phyloP scores from a whole-genome alignment of 2,113 vertebrate genomes.

The Dicentrarchus labrax region DNA sequence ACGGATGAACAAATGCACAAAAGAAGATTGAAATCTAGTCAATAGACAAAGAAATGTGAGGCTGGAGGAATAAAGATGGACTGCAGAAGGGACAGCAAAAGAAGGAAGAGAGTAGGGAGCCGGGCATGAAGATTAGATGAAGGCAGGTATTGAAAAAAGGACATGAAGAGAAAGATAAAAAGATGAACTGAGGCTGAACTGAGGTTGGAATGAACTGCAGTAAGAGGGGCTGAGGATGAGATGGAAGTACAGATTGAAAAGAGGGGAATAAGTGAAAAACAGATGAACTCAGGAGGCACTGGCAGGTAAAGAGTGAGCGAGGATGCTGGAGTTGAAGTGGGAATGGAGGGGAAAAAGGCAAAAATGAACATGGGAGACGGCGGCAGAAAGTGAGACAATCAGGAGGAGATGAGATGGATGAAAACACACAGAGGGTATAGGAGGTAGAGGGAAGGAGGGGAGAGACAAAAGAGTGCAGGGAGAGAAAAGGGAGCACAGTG shows the following conservation, averaged over 20 bases:
- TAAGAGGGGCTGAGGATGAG: slow-evolving; percentile 30
- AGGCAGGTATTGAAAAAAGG: slow-evolving; percentile 33
- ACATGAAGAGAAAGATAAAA: slow-evolving; percentile 23
- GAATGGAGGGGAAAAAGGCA: not conserved
- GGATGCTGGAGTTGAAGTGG: not conserved
- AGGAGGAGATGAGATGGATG: slow-evolving; percentile 37
- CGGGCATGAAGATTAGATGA: slow-evolving; percentile 30
- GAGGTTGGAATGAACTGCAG: slow-evolving; percentile 16
- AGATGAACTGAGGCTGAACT: slow-evolving; percentile 33
- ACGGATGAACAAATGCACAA: slow-evolving; percentile 8
- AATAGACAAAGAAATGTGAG: not conserved
- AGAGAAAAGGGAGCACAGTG: slow-evolving; percentile 20
- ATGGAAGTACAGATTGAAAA: slow-evolving; percentile 31
- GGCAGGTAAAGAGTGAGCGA: not conserved
- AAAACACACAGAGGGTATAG: slow-evolving; percentile 6
- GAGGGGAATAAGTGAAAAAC: slow-evolving; percentile 25
- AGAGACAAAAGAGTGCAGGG: not conserved
- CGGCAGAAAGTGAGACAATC: slow-evolving; percentile 10
- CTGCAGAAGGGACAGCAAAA: not conserved
- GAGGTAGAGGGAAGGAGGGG: not conserved
- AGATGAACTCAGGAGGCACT: slow-evolving; percentile 13
- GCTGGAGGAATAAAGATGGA: slow-evolving; percentile 19
- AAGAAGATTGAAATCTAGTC: slow-evolving; percentile 11
- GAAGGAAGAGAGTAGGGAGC: not conserved
- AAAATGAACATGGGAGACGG: slow-evolving; percentile 20